phyloP scores from a whole-genome alignment of 2,888 invertebrate species.

The Nowickia ferox region DNA sequence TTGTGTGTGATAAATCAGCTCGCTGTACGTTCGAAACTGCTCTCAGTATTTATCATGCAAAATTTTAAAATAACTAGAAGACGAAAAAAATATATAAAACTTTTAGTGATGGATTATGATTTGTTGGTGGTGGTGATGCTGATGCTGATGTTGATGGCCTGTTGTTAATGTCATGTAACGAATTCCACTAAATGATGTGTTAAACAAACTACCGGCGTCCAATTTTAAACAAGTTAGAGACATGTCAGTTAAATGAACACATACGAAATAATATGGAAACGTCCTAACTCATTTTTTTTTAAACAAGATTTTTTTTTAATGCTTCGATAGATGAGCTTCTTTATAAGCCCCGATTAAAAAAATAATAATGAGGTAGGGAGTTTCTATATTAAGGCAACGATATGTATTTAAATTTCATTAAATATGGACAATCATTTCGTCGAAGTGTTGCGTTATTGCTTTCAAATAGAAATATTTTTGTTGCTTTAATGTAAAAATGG shows the following conservation, averaged over 20 bases:
- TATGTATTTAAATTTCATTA: background rate
- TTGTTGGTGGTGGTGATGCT: constrained; percentile 55
- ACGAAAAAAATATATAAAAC: background rate
- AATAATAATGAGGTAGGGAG: too few relatives aligned
- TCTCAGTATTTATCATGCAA: constrained; percentile 41
- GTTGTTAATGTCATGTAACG: constrained; percentile 71
- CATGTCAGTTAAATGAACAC: constrained; percentile 22
- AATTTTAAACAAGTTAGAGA: constrained; percentile 62
- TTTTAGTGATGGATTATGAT: constrained; percentile 68
- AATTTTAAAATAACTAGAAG: background rate
- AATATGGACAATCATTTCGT: constrained; percentile 15
- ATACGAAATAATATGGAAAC: too few relatives aligned
- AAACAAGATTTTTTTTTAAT: constrained; percentile 1
- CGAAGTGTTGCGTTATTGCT: constrained; percentile 18
- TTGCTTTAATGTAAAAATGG: background rate
- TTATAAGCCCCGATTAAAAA: too few relatives aligned
- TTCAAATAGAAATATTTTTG: constrained; percentile 1
- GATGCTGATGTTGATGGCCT: constrained; percentile 55
- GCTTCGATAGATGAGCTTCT: too few relatives aligned
- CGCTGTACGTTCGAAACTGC: constrained; percentile 41
- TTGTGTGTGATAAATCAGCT: constrained; percentile 20
- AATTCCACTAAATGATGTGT: constrained; percentile 71
- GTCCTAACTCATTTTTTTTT: background rate
- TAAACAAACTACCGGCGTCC: constrained; percentile 69
- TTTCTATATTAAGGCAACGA: too few relatives aligned